Conservation (phyloP, 2,888 invertebrate species). For the Cryptocephalus moraei region DNA sequence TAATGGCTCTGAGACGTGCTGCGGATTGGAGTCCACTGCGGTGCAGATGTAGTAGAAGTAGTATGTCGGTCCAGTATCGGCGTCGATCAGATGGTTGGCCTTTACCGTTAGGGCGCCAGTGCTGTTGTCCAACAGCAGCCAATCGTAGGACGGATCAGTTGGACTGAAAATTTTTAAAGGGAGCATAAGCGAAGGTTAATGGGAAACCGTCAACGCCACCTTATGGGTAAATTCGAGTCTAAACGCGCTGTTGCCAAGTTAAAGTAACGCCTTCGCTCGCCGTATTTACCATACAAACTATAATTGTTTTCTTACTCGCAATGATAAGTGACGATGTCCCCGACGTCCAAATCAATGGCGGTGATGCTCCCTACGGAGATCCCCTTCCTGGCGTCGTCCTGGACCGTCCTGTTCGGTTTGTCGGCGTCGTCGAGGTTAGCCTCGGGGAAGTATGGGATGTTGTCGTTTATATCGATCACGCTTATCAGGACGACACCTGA, state of each 20-base stretch:
- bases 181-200: too few species aligned
- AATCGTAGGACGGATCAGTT: slow-evolving; percentile 34
- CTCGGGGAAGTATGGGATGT: slow-evolving; percentile 45
- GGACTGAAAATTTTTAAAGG: slow-evolving; percentile 30
- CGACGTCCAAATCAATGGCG: slow-evolving; percentile 51
- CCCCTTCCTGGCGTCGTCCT: slow-evolving; percentile 42
- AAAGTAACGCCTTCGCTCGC: too few species aligned
- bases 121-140: slow-evolving; percentile 42
- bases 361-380: slow-evolving; percentile 47
- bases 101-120: slow-evolving; percentile 46
- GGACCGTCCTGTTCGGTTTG: slow-evolving; percentile 37
- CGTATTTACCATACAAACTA: too few species aligned
- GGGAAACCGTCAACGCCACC: too few species aligned
- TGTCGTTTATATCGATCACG: slow-evolving; percentile 55
- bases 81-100: slow-evolving; percentile 39
- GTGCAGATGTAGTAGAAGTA: slow-evolving; percentile 44
- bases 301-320: slow-evolving; percentile 33
- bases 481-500: slow-evolving; percentile 47
- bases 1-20: too few species aligned
- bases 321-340: slow-evolving; percentile 47
- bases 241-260: too few species aligned
- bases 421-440: slow-evolving; percentile 30
- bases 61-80: slow-evolving; percentile 37
- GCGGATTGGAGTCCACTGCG: slow-evolving; percentile 38
- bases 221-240: too few species aligned